These are phyloP conservation scores for Holcopasites calliopsidis DNA, from an alignment of 1,140 invertebrate species.

Conservation along the genomic window DNA sequence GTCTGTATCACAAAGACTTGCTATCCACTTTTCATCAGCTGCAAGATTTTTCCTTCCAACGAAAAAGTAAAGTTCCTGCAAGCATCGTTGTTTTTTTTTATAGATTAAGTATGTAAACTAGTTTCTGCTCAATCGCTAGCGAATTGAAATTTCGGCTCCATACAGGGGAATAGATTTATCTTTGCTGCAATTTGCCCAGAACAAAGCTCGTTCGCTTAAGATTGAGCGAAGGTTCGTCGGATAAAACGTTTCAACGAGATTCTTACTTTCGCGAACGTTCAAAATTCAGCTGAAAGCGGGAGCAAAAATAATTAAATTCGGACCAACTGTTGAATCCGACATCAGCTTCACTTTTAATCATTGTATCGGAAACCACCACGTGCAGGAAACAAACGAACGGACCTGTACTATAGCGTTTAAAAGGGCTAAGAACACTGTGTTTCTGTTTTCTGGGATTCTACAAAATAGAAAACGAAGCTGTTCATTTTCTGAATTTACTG, in stretches of 20 bases:
- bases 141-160: not conserved
- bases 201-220: not conserved
- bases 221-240: not conserved
- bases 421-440: not conserved
- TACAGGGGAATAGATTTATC: not conserved
- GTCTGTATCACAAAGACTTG: no score
- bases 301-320: conserved; percentile 24
- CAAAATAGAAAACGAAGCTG: not conserved
- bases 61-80: not conserved
- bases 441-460: not conserved
- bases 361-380: not conserved
- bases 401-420: not conserved
- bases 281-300: conserved; percentile 1
- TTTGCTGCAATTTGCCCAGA: not conserved
- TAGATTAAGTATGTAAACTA: not conserved
- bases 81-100: not conserved
- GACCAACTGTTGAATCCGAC: not conserved
- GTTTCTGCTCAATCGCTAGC: not conserved
- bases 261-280: not conserved
- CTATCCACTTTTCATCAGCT: no score
- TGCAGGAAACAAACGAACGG: not conserved
- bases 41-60: no score
- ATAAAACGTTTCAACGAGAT: not conserved
- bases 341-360: not conserved
- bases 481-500: no score